phyloP scores from a whole-genome alignment of 2,888 invertebrate genomes.

The Schizaphis graminum region DNA sequence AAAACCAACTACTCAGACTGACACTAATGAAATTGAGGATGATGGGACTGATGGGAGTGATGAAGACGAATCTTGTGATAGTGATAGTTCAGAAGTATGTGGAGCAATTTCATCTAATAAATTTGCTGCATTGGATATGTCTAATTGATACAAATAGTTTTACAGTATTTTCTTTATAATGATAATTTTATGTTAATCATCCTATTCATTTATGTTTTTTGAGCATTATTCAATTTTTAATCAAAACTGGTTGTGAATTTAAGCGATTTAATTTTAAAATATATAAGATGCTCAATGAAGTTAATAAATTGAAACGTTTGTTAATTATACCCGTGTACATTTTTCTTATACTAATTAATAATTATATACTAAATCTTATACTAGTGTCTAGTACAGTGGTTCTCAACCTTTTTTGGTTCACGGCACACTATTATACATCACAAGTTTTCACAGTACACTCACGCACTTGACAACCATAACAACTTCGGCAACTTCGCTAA shows the following conservation, averaged over 20 bases:
- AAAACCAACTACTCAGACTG: conserved; percentile 66
- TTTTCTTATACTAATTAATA: background rate
- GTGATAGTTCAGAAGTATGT: conserved; percentile 68
- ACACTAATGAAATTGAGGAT: conserved; percentile 66
- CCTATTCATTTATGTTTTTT: background rate
- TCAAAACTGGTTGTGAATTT: background rate
- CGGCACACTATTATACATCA: too few relatives aligned
- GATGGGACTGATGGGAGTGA: conserved; percentile 68
- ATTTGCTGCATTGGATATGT: conserved; percentile 67
- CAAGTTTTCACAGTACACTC: too few relatives aligned
- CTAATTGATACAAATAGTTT: conserved; percentile 50
- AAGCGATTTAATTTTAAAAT: background rate
- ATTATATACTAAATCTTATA: background rate
- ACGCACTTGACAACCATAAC: too few relatives aligned
- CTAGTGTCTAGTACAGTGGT: too few relatives aligned
- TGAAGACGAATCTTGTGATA: conserved; percentile 67
- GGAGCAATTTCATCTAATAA: conserved; percentile 58
- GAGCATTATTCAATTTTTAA: background rate
- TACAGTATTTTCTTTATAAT: background rate
- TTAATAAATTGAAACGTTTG: background rate
- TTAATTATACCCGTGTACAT: background rate
- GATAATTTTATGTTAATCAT: background rate
- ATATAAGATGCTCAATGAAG: background rate
- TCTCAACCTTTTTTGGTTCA: too few relatives aligned
- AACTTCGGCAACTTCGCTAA: too few relatives aligned